A percentile compares a stretch with the other conserved stretches of the same genome.
Conservation (phyloP, 2,888 invertebrate genomes). For the Ichneumoninae sp. region DNA sequence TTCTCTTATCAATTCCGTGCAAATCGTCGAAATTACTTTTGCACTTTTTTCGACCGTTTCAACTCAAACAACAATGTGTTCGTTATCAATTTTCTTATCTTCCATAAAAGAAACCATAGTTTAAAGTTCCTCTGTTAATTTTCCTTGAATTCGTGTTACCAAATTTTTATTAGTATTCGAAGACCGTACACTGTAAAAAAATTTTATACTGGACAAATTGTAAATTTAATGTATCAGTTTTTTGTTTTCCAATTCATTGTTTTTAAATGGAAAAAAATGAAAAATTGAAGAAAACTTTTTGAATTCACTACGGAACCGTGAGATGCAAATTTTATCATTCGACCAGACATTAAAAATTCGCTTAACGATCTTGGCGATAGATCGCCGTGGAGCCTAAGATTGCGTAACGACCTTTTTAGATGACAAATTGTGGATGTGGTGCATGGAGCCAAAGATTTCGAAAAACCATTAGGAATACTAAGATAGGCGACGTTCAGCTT, state of each 20-base stretch:
- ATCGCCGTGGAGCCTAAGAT: slow-evolving; percentile 50
- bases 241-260: too few relatives aligned
- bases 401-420: slow-evolving; percentile 80
- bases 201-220: too few relatives aligned
- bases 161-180: not conserved
- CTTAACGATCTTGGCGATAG: slow-evolving; percentile 23
- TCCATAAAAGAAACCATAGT: not conserved
- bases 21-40: not conserved
- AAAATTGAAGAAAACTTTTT: not conserved
- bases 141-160: not conserved
- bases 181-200: not conserved
- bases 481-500: slow-evolving; percentile 83
- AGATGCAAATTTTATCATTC: slow-evolving; percentile 24
- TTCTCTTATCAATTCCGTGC: not conserved
- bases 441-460: slow-evolving; percentile 83
- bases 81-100: not conserved
- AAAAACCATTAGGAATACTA: slow-evolving; percentile 83
- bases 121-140: not conserved
- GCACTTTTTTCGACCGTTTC: not conserved
- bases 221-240: too few relatives aligned
- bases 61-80: not conserved
- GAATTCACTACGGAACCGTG: not conserved
- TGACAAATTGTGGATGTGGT: slow-evolving; percentile 83
- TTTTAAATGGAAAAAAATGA: not conserved
- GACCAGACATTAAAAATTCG: slow-evolving; percentile 16